Evolutionary conservation across 2,797 vertebrate genomes (phyloP).

Genomic region (Tapera naevia): DNA sequence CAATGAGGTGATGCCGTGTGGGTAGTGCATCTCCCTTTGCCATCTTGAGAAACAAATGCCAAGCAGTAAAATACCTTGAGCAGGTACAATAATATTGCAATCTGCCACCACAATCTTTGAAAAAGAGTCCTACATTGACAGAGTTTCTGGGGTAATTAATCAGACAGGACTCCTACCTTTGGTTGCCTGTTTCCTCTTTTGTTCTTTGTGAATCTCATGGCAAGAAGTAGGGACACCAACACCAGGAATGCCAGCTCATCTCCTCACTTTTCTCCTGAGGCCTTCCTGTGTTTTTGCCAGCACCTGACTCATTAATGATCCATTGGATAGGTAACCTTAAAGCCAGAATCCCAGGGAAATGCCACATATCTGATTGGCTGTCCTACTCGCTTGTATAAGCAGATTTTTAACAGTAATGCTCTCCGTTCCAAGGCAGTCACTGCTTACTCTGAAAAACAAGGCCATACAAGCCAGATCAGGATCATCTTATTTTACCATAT

Average conservation of each 20-base stretch:
- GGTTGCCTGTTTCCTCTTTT: neutral
- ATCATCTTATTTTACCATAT: neutral
- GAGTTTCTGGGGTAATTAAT: neutral
- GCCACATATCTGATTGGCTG: constrained; percentile 38
- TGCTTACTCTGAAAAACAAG: neutral
- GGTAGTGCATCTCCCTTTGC: neutral
- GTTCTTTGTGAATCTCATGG: neutral
- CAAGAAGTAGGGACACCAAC: neutral
- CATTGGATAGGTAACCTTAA: constrained; percentile 47
- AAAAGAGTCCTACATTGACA: neutral
- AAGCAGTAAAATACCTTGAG: neutral
- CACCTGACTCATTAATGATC: constrained; percentile 58
- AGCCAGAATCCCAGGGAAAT: constrained; percentile 32
- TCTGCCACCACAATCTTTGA: neutral
- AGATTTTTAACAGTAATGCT: constrained; percentile 39
- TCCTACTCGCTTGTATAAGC: constrained; percentile 17
- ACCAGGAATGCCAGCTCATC: neutral
- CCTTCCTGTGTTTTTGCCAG: constrained; percentile 11
- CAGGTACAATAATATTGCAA: neutral
- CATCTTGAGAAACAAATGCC: neutral
- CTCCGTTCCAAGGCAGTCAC: neutral
- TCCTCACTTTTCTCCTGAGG: constrained; percentile 1
- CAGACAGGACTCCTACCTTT: neutral
- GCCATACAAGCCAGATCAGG: neutral
- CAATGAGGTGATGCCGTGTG: fast-evolving